phyloP scores from a whole-genome alignment of 2,113 vertebrate species.

The Anguilla japonica region DNA sequence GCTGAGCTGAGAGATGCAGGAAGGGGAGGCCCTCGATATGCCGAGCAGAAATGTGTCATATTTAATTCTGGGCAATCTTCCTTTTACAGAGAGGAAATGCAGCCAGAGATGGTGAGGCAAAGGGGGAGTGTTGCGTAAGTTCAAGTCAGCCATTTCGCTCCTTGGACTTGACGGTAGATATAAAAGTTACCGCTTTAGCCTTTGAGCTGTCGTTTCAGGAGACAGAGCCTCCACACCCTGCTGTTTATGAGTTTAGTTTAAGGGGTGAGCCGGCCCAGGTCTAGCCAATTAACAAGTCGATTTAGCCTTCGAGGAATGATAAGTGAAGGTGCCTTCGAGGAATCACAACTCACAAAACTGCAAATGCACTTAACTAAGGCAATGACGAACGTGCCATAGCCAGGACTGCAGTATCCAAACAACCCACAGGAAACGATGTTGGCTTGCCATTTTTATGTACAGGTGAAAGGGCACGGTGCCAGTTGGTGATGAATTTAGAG shows the following conservation, averaged over 20 bases:
- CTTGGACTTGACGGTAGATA: neutral
- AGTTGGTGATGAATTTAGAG: neutral
- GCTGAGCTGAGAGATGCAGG: slow-evolving; percentile 32
- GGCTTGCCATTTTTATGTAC: neutral
- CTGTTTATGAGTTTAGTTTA: neutral
- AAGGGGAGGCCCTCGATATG: slow-evolving; percentile 17
- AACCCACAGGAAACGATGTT: neutral
- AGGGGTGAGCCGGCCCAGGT: neutral
- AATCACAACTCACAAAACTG: neutral
- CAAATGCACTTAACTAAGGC: neutral
- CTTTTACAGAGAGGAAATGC: slow-evolving; percentile 43
- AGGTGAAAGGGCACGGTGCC: neutral
- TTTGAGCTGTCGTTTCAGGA: neutral
- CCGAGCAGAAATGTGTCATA: neutral
- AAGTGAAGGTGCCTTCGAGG: neutral
- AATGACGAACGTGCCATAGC: neutral
- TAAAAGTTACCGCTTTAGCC: neutral
- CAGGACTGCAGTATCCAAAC: neutral
- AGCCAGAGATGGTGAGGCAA: slow-evolving; percentile 22
- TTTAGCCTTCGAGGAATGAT: neutral
- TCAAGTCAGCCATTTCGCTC: neutral
- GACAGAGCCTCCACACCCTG: neutral
- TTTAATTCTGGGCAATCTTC: slow-evolving; percentile 29
- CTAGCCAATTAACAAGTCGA: neutral
- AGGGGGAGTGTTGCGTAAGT: neutral